Conservation (phyloP, 2,113 vertebrate species). For the Platysternon megacephalum region DNA sequence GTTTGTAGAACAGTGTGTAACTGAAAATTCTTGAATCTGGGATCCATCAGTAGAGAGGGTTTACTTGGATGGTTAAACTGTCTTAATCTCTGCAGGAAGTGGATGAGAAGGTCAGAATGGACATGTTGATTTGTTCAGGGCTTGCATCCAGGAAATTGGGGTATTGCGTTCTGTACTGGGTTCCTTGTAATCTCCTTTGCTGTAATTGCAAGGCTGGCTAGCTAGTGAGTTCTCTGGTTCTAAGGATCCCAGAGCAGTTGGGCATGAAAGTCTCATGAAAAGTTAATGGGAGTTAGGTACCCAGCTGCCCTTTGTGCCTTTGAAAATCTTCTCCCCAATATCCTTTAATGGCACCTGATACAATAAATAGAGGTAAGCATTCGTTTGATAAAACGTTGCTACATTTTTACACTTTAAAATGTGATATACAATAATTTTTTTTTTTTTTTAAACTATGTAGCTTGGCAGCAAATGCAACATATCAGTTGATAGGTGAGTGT, state of each 20-base stretch:
- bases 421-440: neutral
- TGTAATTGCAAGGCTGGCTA: neutral
- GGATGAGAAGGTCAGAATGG: neutral
- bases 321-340: neutral
- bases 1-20: accelerated
- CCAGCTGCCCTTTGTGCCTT: neutral
- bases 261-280: accelerated
- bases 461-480: neutral
- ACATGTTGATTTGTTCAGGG: neutral
- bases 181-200: neutral
- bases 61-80: neutral
- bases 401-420: neutral
- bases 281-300: neutral
- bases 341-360: neutral
- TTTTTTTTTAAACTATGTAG: too few relatives aligned
- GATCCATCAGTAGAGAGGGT: neutral
- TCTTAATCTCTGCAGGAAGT: neutral
- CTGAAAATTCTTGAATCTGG: neutral
- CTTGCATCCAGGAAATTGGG: neutral
- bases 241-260: neutral
- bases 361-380: neutral
- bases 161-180: neutral
- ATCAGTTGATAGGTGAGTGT: accelerated
- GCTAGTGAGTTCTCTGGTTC: neutral
- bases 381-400: neutral